These are phyloP conservation scores for Trichogramma evanescens DNA, from an alignment of 2,888 invertebrate species.

Conservation along the genomic window DNA sequence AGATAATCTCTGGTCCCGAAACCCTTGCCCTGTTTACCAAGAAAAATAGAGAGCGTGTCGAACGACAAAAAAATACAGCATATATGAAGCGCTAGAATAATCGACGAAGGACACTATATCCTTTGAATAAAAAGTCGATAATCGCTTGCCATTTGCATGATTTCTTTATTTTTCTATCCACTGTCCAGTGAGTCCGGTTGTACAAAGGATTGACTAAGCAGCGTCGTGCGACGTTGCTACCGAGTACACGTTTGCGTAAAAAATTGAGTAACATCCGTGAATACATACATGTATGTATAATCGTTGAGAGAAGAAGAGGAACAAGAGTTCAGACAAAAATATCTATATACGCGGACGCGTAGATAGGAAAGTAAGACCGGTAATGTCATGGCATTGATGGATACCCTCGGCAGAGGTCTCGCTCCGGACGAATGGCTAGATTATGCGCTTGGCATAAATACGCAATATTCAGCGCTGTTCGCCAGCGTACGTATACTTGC, in stretches of 20 bases:
- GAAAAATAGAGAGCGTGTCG: not conserved
- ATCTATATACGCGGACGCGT: not conserved
- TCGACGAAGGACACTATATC: slow-evolving; percentile 15
- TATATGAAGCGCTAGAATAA: slow-evolving; percentile 16
- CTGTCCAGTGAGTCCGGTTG: slow-evolving; percentile 13
- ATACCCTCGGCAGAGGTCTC: not conserved
- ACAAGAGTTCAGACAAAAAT: no score
- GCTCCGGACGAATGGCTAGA: slow-evolving; percentile 36
- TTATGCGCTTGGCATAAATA: slow-evolving; percentile 45
- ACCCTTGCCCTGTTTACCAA: not conserved
- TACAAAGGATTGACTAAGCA: slow-evolving; percentile 12
- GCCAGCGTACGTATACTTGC: not conserved
- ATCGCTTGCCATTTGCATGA: slow-evolving; percentile 20
- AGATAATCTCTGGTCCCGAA: slow-evolving; percentile 8
- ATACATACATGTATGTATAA: no score
- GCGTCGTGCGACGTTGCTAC: not conserved
- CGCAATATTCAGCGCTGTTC: slow-evolving; percentile 34
- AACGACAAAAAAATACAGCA: not conserved
- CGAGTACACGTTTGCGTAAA: slow-evolving; percentile 27
- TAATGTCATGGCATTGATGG: slow-evolving; percentile 18
- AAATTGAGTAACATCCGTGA: slow-evolving; percentile 37
- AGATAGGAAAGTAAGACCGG: slow-evolving; percentile 14
- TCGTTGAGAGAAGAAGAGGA: no score
- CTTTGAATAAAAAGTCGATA: slow-evolving; percentile 23
- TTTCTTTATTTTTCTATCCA: slow-evolving; percentile 19